A percentile compares a stretch with the other conserved stretches of the same genome.
Evolutionary conservation across 1,140 invertebrate species (phyloP).

Genomic region (Danaus plexippus): DNA sequence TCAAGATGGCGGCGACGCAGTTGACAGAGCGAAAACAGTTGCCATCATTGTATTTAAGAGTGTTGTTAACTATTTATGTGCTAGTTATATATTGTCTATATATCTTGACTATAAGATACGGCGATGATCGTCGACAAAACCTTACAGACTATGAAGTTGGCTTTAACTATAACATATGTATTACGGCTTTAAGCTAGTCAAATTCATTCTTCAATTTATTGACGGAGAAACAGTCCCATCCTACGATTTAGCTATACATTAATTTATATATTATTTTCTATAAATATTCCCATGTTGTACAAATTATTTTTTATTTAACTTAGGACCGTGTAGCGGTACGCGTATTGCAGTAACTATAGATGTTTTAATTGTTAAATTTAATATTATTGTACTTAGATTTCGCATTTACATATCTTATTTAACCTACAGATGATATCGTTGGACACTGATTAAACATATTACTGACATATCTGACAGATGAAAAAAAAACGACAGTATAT

Average conservation of each 20-base stretch:
- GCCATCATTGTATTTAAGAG: slow-evolving; percentile 39
- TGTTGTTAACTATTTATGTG: slow-evolving; percentile 67
- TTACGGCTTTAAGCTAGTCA: slow-evolving; percentile 67
- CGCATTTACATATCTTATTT: slow-evolving; percentile 26
- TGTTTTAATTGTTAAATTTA: slow-evolving; percentile 19
- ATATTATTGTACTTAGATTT: slow-evolving; percentile 15
- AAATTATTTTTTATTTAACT: slow-evolving; percentile 57
- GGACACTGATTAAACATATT: slow-evolving; percentile 3
- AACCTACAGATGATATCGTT: slow-evolving; percentile 18
- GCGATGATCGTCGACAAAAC: slow-evolving; percentile 53
- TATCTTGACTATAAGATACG: slow-evolving; percentile 61
- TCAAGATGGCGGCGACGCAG: slow-evolving; percentile 15
- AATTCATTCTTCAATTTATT: slow-evolving; percentile 62
- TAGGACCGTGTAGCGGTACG: slow-evolving; percentile 34
- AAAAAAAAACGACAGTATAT: slow-evolving; percentile 10
- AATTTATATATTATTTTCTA: slow-evolving; percentile 65
- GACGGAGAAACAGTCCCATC: slow-evolving; percentile 35
- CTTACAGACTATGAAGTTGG: slow-evolving; percentile 69
- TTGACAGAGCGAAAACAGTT: too few relatives aligned
- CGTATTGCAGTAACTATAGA: slow-evolving; percentile 17
- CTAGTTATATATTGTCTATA: slow-evolving; percentile 60
- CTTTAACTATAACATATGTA: slow-evolving; percentile 67
- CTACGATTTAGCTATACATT: slow-evolving; percentile 60
- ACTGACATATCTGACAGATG: slow-evolving; percentile 8
- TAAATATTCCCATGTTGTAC: slow-evolving; percentile 65